Evolutionary conservation across 1,140 invertebrate genomes (phyloP), one percentile per base, ranked within the genome.

Genomic region (Leptonema lineaticorne): DNA sequence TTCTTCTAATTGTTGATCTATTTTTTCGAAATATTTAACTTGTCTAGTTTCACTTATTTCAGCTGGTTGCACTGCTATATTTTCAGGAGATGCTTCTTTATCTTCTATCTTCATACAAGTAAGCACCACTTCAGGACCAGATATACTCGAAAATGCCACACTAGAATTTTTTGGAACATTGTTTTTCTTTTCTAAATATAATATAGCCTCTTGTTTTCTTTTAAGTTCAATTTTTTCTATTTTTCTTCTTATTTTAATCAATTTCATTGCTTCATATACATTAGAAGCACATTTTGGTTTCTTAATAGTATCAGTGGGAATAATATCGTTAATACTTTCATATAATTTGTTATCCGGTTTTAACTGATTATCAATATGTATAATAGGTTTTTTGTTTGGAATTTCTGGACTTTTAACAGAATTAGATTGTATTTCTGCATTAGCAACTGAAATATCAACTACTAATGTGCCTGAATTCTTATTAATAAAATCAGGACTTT

Each of bases 211-310:
- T 75, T 85, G 81, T 68, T 83, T 78, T 75, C 82, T 81, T 69
- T 83, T 77, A 48, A 79, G 81, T 70, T 85, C 84, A 65, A 85
- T 78, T 74, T 83, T 84, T 11, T 85, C 85, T 70, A 88, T 78
- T 68, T 85, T 83, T 67, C 85, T 88, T 4, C 87, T 76, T 70
- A 88, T 84, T 77, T 88, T 88, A 81, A 87, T 87, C 18, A 87
- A 74, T 70, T 82, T 80, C 65, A 82, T 84, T 1, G 84, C 85
- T 79, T 88, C 86, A 64, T 83, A 78, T 63, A 86, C 78, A 74
- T 86, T 87, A 1, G 83, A 83, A 1, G 84, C 85, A 56, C 87
- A 83, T 78, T 86, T 88, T 1, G 85, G 85, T 74, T 88, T 88
- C 59, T 84, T 81, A 57, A 83, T 27, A 1, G 76, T 77, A 8